Evolutionary conservation across 1,140 invertebrate genomes (phyloP), one percentile per base, ranked within the genome.

Genomic region (Saccostrea cuccullata): DNA sequence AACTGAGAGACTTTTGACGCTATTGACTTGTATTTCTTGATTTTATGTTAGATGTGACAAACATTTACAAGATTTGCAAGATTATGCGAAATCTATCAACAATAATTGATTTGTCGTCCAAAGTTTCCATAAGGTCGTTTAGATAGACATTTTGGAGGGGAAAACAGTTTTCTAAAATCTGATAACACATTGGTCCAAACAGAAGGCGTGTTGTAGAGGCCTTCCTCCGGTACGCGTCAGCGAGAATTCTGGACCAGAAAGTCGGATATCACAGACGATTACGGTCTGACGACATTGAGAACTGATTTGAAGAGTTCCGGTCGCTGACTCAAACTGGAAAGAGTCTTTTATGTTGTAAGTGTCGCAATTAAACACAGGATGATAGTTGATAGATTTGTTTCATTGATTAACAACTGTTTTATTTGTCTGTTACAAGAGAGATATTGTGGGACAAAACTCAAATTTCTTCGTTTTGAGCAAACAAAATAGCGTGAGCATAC

Each of bases 401-500:
- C 70, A 23, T 77, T 77, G 70, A 77, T 77, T 77, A 77, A 64
- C 58, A 77, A 36, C 70, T 77, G 70, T 77, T 77, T 77, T 77
- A 26, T 77, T 12, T 77, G 26, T 77, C 26, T 77, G 70, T 30
- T 30, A 77, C 70, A 77, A 26, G 5, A 15, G 30, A 77, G 23
- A 6, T 36, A 77, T 77, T 77, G 70, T 77, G 12, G 26, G 70
- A 30, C 30, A 30, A 36, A 36, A 30, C 70, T 77, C 70, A 77
- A 77, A 12, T n/a, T 36, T 77, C 13, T 77, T 26, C 70, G 70
- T 30, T 30, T 77, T 77, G 70, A 77, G 70, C 70, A 77, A 12
- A 77, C 70, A 77, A 26, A 23, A 36, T 64, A 20, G 15, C 58
- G 17, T 20, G 17, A 20, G n/a, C 17, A n/a, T 64, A 20, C 17